Conservation (phyloP, 92 coral and sea anemone genomes). For the Palythoa grandis region DNA sequence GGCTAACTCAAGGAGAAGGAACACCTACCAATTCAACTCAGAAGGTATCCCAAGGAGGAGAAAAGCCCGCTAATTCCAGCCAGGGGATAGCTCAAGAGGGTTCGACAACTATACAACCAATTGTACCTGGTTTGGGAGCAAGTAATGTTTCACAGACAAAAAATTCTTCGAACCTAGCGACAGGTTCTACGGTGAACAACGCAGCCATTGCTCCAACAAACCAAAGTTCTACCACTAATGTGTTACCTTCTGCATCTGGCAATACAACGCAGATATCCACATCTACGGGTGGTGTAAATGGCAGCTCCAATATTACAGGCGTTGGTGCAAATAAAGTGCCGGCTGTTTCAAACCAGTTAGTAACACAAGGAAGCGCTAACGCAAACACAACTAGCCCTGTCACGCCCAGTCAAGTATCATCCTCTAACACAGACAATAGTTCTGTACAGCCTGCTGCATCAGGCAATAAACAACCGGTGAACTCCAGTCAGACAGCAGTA, state of each 20-base stretch:
- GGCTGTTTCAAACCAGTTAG: too few species aligned
- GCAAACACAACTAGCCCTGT: not conserved
- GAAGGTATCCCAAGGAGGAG: not conserved
- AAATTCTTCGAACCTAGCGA: not conserved
- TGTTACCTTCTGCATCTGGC: not conserved
- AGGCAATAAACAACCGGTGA: not conserved
- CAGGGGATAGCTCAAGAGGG: not conserved
- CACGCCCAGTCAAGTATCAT: not conserved
- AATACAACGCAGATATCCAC: not conserved
- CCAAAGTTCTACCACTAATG: not conserved
- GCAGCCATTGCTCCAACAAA: not conserved
- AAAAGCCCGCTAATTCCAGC: not conserved
- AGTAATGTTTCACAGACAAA: not conserved
- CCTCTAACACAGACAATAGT: not conserved
- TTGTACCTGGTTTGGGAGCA: constrained; percentile 16
- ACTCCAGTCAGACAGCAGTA: not conserved
- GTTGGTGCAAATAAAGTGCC: not conserved
- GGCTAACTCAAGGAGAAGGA: not conserved
- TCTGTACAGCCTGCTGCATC: not conserved
- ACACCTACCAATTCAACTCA: not conserved
- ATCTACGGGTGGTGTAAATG: not conserved
- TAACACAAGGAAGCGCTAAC: not conserved
- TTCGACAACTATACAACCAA: not conserved
- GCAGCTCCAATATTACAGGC: not conserved
- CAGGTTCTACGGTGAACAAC: not conserved